Base-by-base conservation (phyloP, 1,140 invertebrate species). In the Triops longicaudatus region DNA sequence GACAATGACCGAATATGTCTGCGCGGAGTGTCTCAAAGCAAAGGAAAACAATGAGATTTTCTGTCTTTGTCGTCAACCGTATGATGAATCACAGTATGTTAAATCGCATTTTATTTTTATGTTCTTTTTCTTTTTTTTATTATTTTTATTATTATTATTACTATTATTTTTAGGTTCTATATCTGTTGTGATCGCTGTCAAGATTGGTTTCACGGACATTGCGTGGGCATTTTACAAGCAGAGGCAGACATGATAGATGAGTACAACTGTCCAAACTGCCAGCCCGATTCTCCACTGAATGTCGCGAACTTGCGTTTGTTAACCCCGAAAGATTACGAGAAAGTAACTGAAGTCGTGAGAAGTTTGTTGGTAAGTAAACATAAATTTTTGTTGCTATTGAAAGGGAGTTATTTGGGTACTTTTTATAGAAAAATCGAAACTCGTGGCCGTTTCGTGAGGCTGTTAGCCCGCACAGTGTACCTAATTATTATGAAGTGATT, bases 141-240 rank as follows among this genome's bases (percentile, higher is more conserved):
- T n/a, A n/a, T n/a, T n/a, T n/a, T n/a, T n/a, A n/a, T n/a, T n/a
- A n/a, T n/a, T n/a, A n/a, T n/a, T n/a, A n/a, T n/a, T n/a, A n/a
- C n/a, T n/a, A n/a, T n/a, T n/a, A 77, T 80, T 82, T 85, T 28
- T 80, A 93, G 92, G 82, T 95, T 97, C 88, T 97, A 96, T 83
- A 98, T 99, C 81, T 97, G 95, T 81, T 99, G 98, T 85, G 97
- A 99, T 84, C 90, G 91, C 74, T 99, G 98, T 86, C 94, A 98
- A 84, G 96, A 98, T 84, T 99, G 98, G 98, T 99, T 98, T 85
- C 98, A 99, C 84, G 97, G 97, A 5, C 88, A 93, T 75, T 99
- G 98, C 85, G 96, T 99, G 10, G 97, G 96, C 12, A 96, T 98
- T 81, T 86, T 98, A 41, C 94, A 97, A 83, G 92, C 91, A 4